Percentiles rank a stretch among this genome's conserved stretches.
These are phyloP conservation scores for Bolborhynchus lineola DNA, from an alignment of 2,113 vertebrate species.

Conservation along the genomic window DNA sequence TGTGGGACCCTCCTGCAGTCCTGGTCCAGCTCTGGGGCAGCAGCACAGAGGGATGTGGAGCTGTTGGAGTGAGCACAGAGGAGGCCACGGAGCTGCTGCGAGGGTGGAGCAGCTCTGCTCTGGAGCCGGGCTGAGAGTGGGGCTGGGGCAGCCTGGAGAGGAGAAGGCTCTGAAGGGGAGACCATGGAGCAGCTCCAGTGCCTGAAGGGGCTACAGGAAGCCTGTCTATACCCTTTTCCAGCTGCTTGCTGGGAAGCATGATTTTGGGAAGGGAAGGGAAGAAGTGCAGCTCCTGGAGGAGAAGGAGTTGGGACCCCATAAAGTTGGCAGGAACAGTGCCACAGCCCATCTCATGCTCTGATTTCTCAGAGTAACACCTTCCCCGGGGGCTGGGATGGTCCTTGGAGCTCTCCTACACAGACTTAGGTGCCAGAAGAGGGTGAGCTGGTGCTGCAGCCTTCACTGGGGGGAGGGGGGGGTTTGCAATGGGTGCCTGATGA, in stretches of 20 bases:
- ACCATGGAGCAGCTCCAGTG: not conserved
- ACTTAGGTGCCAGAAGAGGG: not conserved
- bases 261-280: not conserved
- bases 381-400: not conserved
- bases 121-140: not conserved
- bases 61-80: not conserved
- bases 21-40: not conserved
- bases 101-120: not conserved
- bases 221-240: not conserved
- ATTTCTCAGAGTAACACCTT: not conserved
- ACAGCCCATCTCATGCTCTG: not conserved
- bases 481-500: fast-evolving
- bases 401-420: not conserved
- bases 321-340: not conserved
- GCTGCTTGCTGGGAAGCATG: not conserved
- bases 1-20: not conserved
- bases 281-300: not conserved
- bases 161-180: not conserved
- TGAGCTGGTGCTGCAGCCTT: not conserved
- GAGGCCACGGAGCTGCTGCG: not conserved
- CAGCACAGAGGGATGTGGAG: not conserved
- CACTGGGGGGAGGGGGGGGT: no score
- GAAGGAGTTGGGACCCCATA: not conserved
- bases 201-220: not conserved
- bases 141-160: not conserved